Conservation (phyloP, 1,140 invertebrate species). For the Eupeodes corollae region DNA sequence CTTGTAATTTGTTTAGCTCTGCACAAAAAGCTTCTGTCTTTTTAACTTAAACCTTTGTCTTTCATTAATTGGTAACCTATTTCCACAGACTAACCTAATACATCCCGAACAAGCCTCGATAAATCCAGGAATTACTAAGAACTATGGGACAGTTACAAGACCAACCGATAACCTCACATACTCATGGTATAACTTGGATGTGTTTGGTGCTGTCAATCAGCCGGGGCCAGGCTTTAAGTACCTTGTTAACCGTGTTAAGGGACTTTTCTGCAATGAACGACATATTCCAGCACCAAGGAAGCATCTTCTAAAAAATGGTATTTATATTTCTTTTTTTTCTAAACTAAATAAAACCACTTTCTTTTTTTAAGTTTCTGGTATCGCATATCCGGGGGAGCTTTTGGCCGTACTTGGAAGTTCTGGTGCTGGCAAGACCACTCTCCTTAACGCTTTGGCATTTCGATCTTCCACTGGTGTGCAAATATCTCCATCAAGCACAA, state of each 20-base stretch:
- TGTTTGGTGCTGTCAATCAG: conserved; percentile 40
- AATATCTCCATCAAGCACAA: conserved; percentile 29
- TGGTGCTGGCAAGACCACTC: conserved; percentile 91
- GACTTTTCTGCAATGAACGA: conserved; percentile 32
- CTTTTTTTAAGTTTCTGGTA: conserved; percentile 59
- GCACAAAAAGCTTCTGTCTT: no score
- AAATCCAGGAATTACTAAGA: conserved; percentile 20
- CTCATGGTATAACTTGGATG: conserved; percentile 58
- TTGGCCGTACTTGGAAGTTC: conserved; percentile 89
- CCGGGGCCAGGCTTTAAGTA: conserved; percentile 25
- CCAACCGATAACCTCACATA: conserved; percentile 45
- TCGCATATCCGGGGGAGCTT: conserved; percentile 79
- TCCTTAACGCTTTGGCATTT: conserved; percentile 83
- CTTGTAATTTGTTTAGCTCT: no score
- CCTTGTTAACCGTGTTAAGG: conserved; percentile 38
- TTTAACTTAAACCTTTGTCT: no score
- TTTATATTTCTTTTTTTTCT: neutral
- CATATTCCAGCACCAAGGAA: conserved; percentile 44
- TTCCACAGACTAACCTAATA: neutral
- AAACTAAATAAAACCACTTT: neutral
- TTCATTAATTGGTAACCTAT: no score
- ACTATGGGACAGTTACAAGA: conserved; percentile 25
- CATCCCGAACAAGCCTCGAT: conserved; percentile 19
- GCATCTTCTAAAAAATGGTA: conserved; percentile 52
- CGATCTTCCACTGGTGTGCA: conserved; percentile 53